phyloP scores from a whole-genome alignment of 2,797 vertebrate species.

The Kryptolebias ocellatus region DNA sequence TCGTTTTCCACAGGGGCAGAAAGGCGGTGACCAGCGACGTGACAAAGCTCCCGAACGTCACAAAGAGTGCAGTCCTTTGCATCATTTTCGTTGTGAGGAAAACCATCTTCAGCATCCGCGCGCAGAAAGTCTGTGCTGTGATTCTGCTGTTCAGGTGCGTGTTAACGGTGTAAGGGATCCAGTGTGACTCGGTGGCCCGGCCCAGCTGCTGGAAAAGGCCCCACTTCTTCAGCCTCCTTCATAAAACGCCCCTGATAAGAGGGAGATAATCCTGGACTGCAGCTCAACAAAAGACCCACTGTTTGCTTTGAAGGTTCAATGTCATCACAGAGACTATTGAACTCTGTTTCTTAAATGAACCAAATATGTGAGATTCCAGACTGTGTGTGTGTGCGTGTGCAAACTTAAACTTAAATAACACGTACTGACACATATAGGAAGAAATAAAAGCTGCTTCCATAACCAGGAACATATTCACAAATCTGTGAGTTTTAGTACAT shows the following conservation, averaged over 20 bases:
- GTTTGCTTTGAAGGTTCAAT: conserved; percentile 76
- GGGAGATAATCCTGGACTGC: conserved; percentile 60
- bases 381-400: conserved; percentile 14
- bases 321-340: conserved; percentile 78
- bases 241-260: conserved; percentile 74
- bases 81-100: conserved; percentile 80
- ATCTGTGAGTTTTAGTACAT: background rate
- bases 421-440: conserved; percentile 1
- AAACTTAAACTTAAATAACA: conserved; percentile 59
- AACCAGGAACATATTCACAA: background rate
- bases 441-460: conserved; percentile 2
- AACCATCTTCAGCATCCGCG: conserved; percentile 70
- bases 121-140: conserved; percentile 4
- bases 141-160: conserved; percentile 25
- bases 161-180: conserved; percentile 28
- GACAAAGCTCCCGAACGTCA: conserved; percentile 89
- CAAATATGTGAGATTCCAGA: conserved; percentile 68
- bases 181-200: conserved; percentile 38
- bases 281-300: conserved; percentile 76
- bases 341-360: conserved; percentile 79
- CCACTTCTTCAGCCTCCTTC: conserved; percentile 60
- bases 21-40: conserved; percentile 89
- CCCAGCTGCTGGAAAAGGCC: conserved; percentile 54
- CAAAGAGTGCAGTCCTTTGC: conserved; percentile 87
- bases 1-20: conserved; percentile 92